A percentile compares a stretch with the other conserved stretches of the same genome.
Evolutionary conservation across 2,888 invertebrate genomes (phyloP).

Genomic region (Salticus scenicus): DNA sequence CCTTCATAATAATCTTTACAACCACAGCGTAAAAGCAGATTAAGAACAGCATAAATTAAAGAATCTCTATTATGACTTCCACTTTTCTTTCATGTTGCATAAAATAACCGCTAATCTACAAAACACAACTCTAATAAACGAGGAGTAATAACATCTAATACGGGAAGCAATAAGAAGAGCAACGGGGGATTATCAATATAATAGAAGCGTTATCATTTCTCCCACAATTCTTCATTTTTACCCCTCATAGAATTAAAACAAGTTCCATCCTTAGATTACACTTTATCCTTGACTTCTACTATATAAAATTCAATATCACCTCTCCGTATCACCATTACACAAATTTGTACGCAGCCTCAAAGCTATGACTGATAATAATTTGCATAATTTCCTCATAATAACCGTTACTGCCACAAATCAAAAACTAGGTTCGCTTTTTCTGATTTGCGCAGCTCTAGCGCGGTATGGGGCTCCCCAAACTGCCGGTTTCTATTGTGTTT

Average conservation of each 20-base stretch:
- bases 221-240: background rate
- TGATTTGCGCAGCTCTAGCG: conserved; percentile 16
- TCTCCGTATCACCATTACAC: conserved; percentile 20
- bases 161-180: conserved; percentile 5
- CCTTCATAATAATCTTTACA: background rate
- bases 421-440: conserved; percentile 37
- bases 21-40: background rate
- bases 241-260: background rate
- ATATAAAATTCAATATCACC: conserved; percentile 1
- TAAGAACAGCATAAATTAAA: background rate
- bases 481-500: conserved; percentile 45
- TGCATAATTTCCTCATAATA: conserved; percentile 43
- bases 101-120: background rate
- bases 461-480: conserved; percentile 18
- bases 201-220: background rate
- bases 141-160: background rate
- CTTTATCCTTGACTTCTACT: background rate
- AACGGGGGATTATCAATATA: conserved; percentile 1
- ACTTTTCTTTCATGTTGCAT: background rate
- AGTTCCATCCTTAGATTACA: background rate
- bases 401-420: conserved; percentile 42
- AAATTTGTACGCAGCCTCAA: conserved; percentile 47
- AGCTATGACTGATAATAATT: conserved; percentile 30
- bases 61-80: background rate
- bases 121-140: background rate